phyloP scores from a whole-genome alignment of 2,797 vertebrate species.

The Lindbergichthys nudifrons region DNA sequence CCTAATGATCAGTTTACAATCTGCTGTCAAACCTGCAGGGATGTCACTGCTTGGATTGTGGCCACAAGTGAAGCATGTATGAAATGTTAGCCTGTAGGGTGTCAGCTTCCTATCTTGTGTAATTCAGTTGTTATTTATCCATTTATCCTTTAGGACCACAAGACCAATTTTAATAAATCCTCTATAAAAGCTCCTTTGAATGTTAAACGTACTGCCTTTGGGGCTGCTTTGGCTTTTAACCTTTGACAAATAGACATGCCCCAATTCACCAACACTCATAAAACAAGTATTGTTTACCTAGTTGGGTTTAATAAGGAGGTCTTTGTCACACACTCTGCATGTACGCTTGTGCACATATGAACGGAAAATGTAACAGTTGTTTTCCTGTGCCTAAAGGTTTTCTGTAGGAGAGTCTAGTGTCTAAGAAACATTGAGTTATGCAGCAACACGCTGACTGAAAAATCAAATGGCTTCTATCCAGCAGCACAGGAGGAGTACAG shows the following conservation, averaged over 20 bases:
- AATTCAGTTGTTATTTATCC: conserved; percentile 7
- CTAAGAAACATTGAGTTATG: conserved; percentile 11
- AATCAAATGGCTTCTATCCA: conserved; percentile 41
- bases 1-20: conserved; percentile 8
- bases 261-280: conserved; percentile 15
- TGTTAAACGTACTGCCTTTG: conserved; percentile 1
- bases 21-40: conserved; percentile 7
- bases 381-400: conserved; percentile 11
- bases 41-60: not conserved
- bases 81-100: not conserved
- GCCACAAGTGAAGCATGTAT: not conserved
- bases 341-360: not conserved
- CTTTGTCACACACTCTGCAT: not conserved
- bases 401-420: conserved; percentile 10
- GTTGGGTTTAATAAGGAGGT: not conserved
- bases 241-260: conserved; percentile 9
- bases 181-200: conserved; percentile 19
- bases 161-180: not conserved
- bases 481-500: conserved; percentile 38
- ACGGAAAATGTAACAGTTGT: conserved; percentile 4
- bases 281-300: conserved; percentile 2
- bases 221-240: conserved; percentile 1
- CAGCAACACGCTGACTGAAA: conserved; percentile 36
- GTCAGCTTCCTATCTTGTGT: conserved; percentile 13
- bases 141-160: not conserved